phyloP scores from a whole-genome alignment of 2,797 vertebrate species.

The Acipenser oxyrinchus region DNA sequence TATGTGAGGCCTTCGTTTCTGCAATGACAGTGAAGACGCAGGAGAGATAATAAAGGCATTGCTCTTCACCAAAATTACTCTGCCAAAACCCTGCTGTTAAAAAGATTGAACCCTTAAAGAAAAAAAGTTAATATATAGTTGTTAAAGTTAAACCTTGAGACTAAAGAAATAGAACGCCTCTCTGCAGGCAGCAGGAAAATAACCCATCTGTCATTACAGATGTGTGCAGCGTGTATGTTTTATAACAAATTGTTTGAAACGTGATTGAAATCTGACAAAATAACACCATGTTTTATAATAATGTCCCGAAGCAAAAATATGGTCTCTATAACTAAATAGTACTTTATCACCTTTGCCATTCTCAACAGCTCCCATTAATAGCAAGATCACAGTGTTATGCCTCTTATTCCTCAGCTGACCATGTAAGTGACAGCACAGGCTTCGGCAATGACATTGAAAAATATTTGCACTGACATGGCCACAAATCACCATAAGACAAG shows the following conservation, averaged over 20 bases:
- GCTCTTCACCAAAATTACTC: constrained; percentile 11
- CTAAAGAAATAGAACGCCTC: constrained; percentile 39
- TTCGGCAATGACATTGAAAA: constrained; percentile 92
- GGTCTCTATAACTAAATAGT: constrained; percentile 94
- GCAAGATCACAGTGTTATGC: constrained; percentile 89
- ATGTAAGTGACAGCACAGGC: constrained; percentile 83
- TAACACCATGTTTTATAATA: constrained; percentile 88
- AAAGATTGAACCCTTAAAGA: constrained; percentile 10
- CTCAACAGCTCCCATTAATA: constrained; percentile 94
- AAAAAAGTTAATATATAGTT: constrained; percentile 20
- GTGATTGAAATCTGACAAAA: constrained; percentile 98
- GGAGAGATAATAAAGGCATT: background rate
- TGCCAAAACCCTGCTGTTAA: constrained; percentile 3
- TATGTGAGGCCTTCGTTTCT: background rate
- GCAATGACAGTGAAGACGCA: constrained; percentile 4
- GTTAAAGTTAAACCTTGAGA: constrained; percentile 31
- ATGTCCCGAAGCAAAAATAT: constrained; percentile 95
- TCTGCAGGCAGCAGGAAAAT: constrained; percentile 35
- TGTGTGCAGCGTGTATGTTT: constrained; percentile 53
- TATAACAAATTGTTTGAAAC: constrained; percentile 64
- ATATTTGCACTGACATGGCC: constrained; percentile 93
- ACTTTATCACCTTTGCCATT: constrained; percentile 96
- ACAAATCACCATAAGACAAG: constrained; percentile 94
- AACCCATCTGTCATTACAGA: constrained; percentile 46
- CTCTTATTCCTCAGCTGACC: constrained; percentile 86